A percentile compares a stretch with the other conserved stretches of the same genome.
phyloP scores from a whole-genome alignment of 2,797 vertebrate species.

The Bovichtus diacanthus region DNA sequence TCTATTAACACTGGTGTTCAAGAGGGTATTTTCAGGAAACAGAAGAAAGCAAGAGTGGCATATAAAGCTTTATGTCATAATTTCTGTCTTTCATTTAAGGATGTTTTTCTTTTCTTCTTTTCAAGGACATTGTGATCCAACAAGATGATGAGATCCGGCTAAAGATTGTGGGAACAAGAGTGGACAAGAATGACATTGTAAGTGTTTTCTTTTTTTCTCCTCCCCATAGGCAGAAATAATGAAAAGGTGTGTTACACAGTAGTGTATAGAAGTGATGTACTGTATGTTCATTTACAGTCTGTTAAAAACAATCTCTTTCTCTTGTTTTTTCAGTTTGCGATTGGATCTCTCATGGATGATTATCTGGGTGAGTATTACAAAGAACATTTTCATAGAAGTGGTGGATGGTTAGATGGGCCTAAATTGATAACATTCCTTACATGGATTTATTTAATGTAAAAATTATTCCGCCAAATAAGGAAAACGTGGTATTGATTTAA shows the following conservation, averaged over 20 bases:
- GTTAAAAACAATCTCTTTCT: constrained; percentile 3
- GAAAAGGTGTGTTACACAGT: background rate
- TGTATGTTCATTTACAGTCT: background rate
- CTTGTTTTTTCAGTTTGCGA: constrained; percentile 90
- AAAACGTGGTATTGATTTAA: background rate
- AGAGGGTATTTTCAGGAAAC: background rate
- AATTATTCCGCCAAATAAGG: background rate
- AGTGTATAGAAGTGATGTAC: background rate
- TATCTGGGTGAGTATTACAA: constrained; percentile 89
- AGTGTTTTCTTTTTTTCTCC: constrained; percentile 58
- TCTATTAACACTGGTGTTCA: background rate
- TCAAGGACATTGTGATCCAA: constrained; percentile 94
- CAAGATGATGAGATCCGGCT: constrained; percentile 95
- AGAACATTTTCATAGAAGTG: background rate
- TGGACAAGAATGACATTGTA: constrained; percentile 97
- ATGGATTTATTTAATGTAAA: background rate
- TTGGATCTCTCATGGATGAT: constrained; percentile 97
- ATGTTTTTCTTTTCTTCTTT: constrained; percentile 19
- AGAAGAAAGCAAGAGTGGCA: background rate
- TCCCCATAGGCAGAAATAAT: background rate
- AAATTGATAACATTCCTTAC: background rate
- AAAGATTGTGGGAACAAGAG: constrained; percentile 95
- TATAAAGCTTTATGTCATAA: background rate
- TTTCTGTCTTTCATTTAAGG: background rate
- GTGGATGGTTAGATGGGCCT: background rate